phyloP scores from a whole-genome alignment of 2,797 vertebrate genomes.

The Eremophila alpestris region DNA sequence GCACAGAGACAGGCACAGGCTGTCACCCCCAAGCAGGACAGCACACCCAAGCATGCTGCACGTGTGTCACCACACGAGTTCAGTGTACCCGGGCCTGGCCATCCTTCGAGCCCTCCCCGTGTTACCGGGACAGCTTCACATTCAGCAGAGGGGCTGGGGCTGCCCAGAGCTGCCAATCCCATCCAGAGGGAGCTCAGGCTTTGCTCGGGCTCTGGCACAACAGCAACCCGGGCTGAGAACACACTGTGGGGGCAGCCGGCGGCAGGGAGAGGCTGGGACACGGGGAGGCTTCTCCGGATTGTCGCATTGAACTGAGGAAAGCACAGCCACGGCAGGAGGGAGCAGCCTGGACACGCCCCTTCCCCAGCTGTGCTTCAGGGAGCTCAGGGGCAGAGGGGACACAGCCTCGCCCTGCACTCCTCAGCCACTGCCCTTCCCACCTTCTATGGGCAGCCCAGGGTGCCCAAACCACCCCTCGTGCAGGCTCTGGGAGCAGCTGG shows the following conservation, averaged over 20 bases:
- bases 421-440: neutral
- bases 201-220: neutral
- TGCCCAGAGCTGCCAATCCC: neutral
- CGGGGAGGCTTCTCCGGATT: neutral
- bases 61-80: fast-evolving
- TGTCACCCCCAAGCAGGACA: neutral
- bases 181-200: neutral
- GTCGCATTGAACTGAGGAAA: neutral
- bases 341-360: fast-evolving
- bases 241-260: fast-evolving
- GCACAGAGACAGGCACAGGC: neutral
- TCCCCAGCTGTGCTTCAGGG: too few species aligned
- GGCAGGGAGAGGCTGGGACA: neutral
- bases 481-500: neutral
- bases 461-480: neutral
- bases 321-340: neutral
- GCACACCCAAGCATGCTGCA: neutral
- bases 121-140: neutral
- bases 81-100: fast-evolving
- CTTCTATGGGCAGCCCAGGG: neutral
- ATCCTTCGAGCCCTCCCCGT: neutral
- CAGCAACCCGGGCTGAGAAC: neutral
- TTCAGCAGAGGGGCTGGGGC: neutral
- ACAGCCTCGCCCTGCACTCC: neutral
- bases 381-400: neutral